These are phyloP conservation scores for Aphidoletes aphidimyza DNA, from an alignment of 2,888 invertebrate species.

Conservation along the genomic window DNA sequence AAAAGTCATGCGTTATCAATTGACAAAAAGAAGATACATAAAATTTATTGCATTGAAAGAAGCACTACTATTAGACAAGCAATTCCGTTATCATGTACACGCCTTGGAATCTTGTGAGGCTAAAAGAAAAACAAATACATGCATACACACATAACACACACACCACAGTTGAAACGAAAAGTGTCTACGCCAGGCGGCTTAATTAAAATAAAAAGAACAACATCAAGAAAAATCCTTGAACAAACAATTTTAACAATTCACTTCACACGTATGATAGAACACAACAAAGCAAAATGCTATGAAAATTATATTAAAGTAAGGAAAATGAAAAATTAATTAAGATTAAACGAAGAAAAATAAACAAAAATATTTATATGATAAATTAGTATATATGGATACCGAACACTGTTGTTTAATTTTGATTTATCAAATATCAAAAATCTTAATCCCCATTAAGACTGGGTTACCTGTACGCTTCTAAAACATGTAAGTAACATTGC, in stretches of 20 bases:
- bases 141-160: too few species aligned
- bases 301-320: constrained; percentile 1
- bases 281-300: not conserved
- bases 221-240: not conserved
- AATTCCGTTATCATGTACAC: not conserved
- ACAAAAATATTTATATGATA: constrained; percentile 23
- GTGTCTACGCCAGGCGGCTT: not conserved
- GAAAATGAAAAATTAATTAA: not conserved
- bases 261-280: constrained; percentile 15
- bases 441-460: too few species aligned
- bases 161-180: too few species aligned
- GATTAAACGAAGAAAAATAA: constrained; percentile 10
- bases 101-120: not conserved
- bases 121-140: not conserved
- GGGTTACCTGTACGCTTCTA: too few species aligned
- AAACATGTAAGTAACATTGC: too few species aligned
- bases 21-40: not conserved
- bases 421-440: too few species aligned
- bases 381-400: constrained; percentile 11
- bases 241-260: constrained; percentile 10
- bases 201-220: not conserved
- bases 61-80: not conserved
- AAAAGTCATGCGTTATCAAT: constrained; percentile 7
- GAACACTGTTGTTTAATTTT: not conserved
- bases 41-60: not conserved